Evolutionary conservation across 2,113 vertebrate genomes (phyloP), one percentile per base, ranked within the genome.

Genomic region (Bettongia penicillata): DNA sequence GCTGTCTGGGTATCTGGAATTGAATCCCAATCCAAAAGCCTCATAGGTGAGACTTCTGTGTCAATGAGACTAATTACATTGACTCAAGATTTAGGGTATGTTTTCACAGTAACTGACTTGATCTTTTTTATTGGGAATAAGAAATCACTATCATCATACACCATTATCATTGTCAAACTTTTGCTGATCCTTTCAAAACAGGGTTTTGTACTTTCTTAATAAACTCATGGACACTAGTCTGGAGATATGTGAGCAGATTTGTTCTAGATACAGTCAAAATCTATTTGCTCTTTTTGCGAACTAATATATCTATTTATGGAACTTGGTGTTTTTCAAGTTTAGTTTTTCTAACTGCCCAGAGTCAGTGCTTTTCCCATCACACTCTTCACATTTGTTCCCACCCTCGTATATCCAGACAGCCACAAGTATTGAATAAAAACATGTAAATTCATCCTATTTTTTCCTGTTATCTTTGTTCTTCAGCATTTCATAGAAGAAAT

Each of bases 31-130:
- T 43, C 43, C 94, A n/a, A 68, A 8, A 47, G 95, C 5, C 84
- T 92, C 51, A 68, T 89, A 93, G 96, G 95, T 97, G 92, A 97
- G 95, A n/a, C 95, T 26, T 28, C 24, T 43, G 26, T 90, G 8
- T 37, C 12, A 26, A 5, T 37, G 0, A 92, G 37, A 6, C 37
- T 84, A 84, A 84, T 84, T 84, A 84, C n/a, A 84, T 8, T 43
- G 68, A 43, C 68, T 84, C 16, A 43, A 43, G n/a, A 84, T 19
- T 84, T 84, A 43, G 19, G 68, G 19, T 84, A 22, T 77, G 68
- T 84, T 43, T 84, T 8, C 19, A n/a, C 68, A 84, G 68, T 84
- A 84, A 28, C 37, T 84, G 19, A n/a, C 68, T 84, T 43, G n/a
- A 84, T 43, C 19, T 22, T 23, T 43, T 84, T 43, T 43, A 84